Percentiles rank a stretch among this genome's conserved stretches.
Conservation (phyloP, 2,113 vertebrate genomes). For the Mormyrus lacerda region DNA sequence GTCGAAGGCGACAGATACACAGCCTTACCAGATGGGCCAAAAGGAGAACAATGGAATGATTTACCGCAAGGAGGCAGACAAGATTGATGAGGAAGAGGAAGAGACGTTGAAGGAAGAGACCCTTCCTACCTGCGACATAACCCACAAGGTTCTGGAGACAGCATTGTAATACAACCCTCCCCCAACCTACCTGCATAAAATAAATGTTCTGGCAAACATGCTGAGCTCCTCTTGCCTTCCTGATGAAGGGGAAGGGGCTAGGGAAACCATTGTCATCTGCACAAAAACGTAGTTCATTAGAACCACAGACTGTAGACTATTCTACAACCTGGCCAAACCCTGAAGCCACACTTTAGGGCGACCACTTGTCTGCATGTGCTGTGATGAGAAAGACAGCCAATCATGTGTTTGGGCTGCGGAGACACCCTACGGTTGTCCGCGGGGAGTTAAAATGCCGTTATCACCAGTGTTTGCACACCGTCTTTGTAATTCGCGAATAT, state of each 20-base stretch:
- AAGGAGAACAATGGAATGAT: constrained; percentile 14
- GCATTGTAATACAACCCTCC: not conserved
- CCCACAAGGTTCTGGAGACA: constrained; percentile 17
- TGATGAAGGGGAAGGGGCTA: not conserved
- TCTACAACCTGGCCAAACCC: not conserved
- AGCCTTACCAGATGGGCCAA: constrained; percentile 15
- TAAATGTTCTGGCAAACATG: not conserved
- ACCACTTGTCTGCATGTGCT: not conserved
- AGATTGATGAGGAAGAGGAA: not conserved
- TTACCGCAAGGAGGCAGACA: not conserved
- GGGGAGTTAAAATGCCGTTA: not conserved
- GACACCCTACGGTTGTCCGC: not conserved
- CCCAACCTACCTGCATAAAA: not conserved
- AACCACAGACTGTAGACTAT: not conserved
- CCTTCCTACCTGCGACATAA: not conserved
- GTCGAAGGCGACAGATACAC: not conserved
- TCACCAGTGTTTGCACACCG: not conserved
- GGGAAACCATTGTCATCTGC: not conserved
- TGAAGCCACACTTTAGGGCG: not conserved
- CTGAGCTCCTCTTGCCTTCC: not conserved
- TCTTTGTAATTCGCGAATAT: not conserved
- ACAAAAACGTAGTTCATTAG: not conserved
- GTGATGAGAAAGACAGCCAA: not conserved
- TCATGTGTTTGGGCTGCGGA: not conserved
- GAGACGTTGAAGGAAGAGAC: not conserved